These are phyloP conservation scores for Cryptus armator DNA, from an alignment of 2,888 invertebrate genomes.

Conservation along the genomic window DNA sequence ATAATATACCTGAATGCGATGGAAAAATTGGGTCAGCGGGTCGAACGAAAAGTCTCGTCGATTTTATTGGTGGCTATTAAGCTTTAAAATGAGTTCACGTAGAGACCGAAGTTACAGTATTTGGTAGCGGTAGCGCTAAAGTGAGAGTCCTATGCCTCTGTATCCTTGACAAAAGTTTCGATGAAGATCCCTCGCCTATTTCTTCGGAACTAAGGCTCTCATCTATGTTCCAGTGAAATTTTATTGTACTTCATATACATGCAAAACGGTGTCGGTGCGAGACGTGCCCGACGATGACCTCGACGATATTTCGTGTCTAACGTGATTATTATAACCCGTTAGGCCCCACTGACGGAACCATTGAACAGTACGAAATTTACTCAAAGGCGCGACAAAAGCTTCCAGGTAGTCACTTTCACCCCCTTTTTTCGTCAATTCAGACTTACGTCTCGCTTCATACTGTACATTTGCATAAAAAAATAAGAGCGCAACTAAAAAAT, in stretches of 20 bases:
- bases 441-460: slow-evolving; percentile 14
- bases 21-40: slow-evolving; percentile 77
- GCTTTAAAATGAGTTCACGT: slow-evolving; percentile 71
- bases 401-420: slow-evolving; percentile 61
- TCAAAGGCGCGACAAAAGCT: slow-evolving; percentile 58
- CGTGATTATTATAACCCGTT: slow-evolving; percentile 66
- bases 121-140: slow-evolving; percentile 52
- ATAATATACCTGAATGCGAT: slow-evolving; percentile 63
- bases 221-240: slow-evolving; percentile 54
- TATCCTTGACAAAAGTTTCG: slow-evolving; percentile 28
- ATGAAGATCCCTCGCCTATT: slow-evolving; percentile 40
- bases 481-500: not conserved
- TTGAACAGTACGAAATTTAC: slow-evolving; percentile 45
- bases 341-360: slow-evolving; percentile 28
- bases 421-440: slow-evolving; percentile 61
- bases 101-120: slow-evolving; percentile 25
- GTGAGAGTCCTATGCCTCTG: not conserved
- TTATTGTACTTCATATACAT: slow-evolving; percentile 59
- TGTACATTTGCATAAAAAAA: not conserved
- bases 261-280: slow-evolving; percentile 60
- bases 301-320: slow-evolving; percentile 47
- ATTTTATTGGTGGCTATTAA: slow-evolving; percentile 75
- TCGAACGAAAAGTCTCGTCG: slow-evolving; percentile 37
- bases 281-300: slow-evolving; percentile 33
- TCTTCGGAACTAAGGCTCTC: not conserved